These are phyloP conservation scores for Cyanoderma ruficeps DNA, from an alignment of 2,113 vertebrate genomes.

Conservation along the genomic window DNA sequence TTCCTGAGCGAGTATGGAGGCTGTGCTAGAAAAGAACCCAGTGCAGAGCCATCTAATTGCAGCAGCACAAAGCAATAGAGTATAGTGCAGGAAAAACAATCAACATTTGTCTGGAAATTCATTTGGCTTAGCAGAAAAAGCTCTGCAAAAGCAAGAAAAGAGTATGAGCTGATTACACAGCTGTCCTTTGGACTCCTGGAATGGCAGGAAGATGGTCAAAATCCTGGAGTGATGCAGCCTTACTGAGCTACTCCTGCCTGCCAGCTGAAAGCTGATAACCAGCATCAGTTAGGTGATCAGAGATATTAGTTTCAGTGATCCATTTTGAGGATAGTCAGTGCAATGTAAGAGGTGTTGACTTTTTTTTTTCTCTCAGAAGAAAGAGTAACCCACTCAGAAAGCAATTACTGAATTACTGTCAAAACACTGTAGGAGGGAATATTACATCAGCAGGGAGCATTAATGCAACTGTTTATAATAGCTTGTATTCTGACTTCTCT, in stretches of 20 bases:
- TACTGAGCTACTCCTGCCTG: neutral
- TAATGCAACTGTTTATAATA: neutral
- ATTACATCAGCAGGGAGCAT: neutral
- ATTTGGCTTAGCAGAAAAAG: neutral
- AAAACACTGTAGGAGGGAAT: slow-evolving; percentile 36
- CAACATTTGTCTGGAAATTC: neutral
- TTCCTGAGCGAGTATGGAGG: neutral
- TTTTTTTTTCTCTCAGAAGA: neutral
- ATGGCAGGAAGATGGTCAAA: neutral
- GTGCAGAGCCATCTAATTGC: neutral
- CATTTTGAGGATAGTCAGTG: neutral
- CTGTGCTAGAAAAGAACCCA: neutral
- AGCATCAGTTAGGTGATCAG: neutral
- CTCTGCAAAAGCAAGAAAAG: neutral
- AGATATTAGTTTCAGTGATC: neutral
- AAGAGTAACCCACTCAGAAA: slow-evolving; percentile 22
- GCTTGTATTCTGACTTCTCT: neutral
- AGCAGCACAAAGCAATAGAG: neutral
- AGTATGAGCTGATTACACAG: accelerated
- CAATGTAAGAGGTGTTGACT: neutral
- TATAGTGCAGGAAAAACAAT: neutral
- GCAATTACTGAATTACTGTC: slow-evolving; percentile 17
- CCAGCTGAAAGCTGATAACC: neutral
- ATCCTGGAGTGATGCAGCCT: neutral
- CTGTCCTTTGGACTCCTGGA: neutral